Conservation (phyloP, 2,113 vertebrate species). For the Cyprinodon variegatus region DNA sequence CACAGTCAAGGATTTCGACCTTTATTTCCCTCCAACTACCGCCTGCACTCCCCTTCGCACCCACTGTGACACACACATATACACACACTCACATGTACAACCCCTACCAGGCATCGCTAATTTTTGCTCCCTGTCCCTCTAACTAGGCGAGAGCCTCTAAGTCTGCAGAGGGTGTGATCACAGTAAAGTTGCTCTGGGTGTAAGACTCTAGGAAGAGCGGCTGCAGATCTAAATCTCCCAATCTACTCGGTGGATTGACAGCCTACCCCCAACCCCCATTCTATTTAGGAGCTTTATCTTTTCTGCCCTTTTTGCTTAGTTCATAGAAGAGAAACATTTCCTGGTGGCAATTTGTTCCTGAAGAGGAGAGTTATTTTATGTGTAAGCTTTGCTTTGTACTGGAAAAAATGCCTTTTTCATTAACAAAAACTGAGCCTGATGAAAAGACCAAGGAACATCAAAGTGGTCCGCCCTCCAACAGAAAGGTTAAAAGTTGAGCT, state of each 20-base stretch:
- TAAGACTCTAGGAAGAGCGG: constrained; percentile 71
- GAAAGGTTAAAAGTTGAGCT: constrained; percentile 93
- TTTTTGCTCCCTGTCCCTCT: constrained; percentile 66
- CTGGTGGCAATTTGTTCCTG: constrained; percentile 75
- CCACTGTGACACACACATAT: constrained; percentile 42
- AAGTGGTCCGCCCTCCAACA: constrained; percentile 88
- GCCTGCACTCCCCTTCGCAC: constrained; percentile 66
- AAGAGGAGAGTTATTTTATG: constrained; percentile 80
- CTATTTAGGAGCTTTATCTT: constrained; percentile 69
- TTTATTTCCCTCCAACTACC: constrained; percentile 76
- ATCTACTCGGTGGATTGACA: constrained; percentile 64
- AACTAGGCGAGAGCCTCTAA: constrained; percentile 74
- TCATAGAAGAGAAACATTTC: constrained; percentile 44
- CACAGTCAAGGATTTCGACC: constrained; percentile 80
- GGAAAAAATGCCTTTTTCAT: constrained; percentile 84
- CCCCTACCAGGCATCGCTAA: constrained; percentile 54
- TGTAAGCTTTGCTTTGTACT: constrained; percentile 76
- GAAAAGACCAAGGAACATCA: constrained; percentile 95
- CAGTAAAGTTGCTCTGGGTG: constrained; percentile 70
- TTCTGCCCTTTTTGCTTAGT: constrained; percentile 55
- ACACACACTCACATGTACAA: constrained; percentile 41
- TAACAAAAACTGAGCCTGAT: constrained; percentile 88
- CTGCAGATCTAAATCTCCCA: constrained; percentile 53
- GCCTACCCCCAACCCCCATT: constrained; percentile 51
- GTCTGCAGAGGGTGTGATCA: constrained; percentile 75